These are phyloP conservation scores for Medauroidea extradentata DNA, from an alignment of 1,140 invertebrate genomes.

Conservation along the genomic window DNA sequence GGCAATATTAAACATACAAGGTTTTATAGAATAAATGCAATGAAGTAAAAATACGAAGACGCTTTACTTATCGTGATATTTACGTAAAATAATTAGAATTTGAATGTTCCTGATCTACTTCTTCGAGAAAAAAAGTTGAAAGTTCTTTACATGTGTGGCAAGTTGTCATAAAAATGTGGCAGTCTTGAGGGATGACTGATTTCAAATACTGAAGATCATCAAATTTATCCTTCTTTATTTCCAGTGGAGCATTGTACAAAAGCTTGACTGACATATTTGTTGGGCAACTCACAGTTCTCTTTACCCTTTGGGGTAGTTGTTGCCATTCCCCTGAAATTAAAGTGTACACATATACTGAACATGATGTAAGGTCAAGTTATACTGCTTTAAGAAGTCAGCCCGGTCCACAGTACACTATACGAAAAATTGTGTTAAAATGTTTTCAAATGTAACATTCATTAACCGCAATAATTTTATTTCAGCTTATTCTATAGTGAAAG, in stretches of 20 bases:
- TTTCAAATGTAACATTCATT: no score
- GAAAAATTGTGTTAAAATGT: no score
- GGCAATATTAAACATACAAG: no score
- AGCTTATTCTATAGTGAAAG: constrained; percentile 6
- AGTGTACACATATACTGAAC: constrained; percentile 12
- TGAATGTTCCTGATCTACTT: no score
- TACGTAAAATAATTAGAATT: no score
- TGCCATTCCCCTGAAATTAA: constrained; percentile 3
- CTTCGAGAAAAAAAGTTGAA: no score
- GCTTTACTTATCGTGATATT: no score
- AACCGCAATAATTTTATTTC: constrained; percentile 1
- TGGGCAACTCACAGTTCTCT: neutral
- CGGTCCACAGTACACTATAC: no score
- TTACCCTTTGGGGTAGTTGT: constrained; percentile 5
- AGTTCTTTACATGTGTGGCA: neutral
- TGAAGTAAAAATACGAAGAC: no score
- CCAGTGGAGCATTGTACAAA: constrained; percentile 2
- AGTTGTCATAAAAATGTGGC: constrained; percentile 12
- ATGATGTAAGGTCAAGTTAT: constrained; percentile 10
- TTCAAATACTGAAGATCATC: constrained; percentile 13
- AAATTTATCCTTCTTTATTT: constrained; percentile 14
- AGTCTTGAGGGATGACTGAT: constrained; percentile 7
- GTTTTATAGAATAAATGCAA: no score
- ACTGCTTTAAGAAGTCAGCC: no score
- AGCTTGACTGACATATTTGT: neutral